Conservation (phyloP, 2,113 vertebrate species). For the Empidonax alnorum region DNA sequence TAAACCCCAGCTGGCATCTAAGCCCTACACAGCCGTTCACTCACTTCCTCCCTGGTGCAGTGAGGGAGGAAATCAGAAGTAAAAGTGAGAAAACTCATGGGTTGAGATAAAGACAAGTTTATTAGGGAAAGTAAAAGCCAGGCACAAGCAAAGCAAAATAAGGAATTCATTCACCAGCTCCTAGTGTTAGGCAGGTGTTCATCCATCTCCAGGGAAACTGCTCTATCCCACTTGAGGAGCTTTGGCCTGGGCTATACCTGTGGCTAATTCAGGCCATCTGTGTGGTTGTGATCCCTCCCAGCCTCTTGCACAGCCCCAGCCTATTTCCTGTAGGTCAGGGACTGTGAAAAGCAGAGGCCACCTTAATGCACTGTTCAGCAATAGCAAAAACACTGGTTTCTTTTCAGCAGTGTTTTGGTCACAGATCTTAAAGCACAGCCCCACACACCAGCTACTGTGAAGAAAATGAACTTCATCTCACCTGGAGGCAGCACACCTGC, state of each 20-base stretch:
- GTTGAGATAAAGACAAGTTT: not conserved
- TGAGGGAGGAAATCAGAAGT: rapidly evolving
- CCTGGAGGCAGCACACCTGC: not conserved
- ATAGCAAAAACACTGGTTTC: rapidly evolving
- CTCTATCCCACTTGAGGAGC: not conserved
- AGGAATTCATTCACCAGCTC: not conserved
- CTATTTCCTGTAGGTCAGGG: rapidly evolving
- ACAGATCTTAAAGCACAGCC: not conserved
- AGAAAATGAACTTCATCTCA: not conserved
- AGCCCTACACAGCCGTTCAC: rapidly evolving
- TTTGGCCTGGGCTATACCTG: rapidly evolving
- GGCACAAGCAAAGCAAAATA: not conserved
- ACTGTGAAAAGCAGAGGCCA: not conserved
- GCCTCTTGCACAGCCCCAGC: rapidly evolving
- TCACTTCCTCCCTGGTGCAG: not conserved
- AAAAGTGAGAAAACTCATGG: rapidly evolving
- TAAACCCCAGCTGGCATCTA: not conserved
- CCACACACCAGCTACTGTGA: rapidly evolving
- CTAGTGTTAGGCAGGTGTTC: rapidly evolving
- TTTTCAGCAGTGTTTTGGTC: not conserved
- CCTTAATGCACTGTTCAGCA: not conserved
- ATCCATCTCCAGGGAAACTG: no score
- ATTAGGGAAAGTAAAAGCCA: not conserved
- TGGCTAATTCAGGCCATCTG: not conserved
- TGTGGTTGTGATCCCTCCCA: not conserved